These are phyloP conservation scores for Hylomyscus alleni DNA, from an alignment of 2,797 vertebrate species.

Conservation along the genomic window DNA sequence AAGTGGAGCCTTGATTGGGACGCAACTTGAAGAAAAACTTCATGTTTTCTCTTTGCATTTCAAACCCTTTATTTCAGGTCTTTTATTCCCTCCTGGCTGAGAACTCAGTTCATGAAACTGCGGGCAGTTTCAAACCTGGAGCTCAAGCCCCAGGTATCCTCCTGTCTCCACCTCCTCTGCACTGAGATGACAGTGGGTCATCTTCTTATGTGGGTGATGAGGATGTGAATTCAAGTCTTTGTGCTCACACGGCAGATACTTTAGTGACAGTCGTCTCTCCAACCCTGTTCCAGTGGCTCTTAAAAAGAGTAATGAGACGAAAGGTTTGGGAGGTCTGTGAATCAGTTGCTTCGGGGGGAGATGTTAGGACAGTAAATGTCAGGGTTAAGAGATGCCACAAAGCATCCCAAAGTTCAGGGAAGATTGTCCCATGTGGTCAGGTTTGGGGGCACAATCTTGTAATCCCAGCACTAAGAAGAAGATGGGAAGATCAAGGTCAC, in stretches of 20 bases:
- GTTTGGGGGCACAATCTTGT: neutral
- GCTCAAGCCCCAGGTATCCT: neutral
- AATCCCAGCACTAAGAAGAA: neutral
- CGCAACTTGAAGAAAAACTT: too few species aligned
- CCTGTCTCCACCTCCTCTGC: neutral
- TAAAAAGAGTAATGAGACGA: neutral
- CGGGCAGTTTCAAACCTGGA: too few species aligned
- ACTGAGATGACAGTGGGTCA: neutral
- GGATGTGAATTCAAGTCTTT: neutral
- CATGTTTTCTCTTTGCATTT: too few species aligned
- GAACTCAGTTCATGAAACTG: too few species aligned
- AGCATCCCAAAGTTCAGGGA: neutral
- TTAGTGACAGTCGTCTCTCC: too few species aligned
- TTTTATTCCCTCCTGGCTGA: too few species aligned
- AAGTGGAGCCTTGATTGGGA: too few species aligned
- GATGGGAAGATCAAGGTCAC: neutral
- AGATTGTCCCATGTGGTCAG: neutral
- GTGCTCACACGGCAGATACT: too few species aligned
- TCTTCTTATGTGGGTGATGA: neutral
- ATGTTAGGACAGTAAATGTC: neutral
- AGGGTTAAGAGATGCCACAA: too few species aligned
- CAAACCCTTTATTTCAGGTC: too few species aligned
- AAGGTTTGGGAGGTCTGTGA: neutral
- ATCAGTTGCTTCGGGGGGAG: neutral
- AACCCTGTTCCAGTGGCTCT: neutral